Evolutionary conservation across 2,888 invertebrate genomes (phyloP).

Genomic region (Scelioninae gen. 2): DNA sequence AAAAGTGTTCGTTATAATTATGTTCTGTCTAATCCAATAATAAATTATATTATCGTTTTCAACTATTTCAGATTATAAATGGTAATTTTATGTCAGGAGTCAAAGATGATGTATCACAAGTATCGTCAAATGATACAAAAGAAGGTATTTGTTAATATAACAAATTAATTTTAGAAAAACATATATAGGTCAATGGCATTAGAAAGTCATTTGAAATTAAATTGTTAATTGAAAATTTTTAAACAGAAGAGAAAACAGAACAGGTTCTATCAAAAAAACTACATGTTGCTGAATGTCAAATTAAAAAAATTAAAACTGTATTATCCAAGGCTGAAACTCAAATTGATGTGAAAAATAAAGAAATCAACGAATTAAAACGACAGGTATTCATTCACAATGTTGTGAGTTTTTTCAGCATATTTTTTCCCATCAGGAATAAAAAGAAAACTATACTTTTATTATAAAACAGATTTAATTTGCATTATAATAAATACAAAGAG

Average conservation of each 20-base stretch:
- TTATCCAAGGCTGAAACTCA: slow-evolving; percentile 66
- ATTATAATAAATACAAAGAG: too few relatives aligned
- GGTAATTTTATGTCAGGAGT: slow-evolving; percentile 17
- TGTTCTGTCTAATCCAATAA: background rate
- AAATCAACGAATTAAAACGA: slow-evolving; percentile 66
- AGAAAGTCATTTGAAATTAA: background rate
- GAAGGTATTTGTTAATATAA: slow-evolving; percentile 17
- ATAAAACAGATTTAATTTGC: too few relatives aligned
- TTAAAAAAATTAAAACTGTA: slow-evolving; percentile 65
- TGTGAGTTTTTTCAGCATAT: slow-evolving; percentile 19
- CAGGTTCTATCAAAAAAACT: slow-evolving; percentile 66
- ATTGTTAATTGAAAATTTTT: background rate
- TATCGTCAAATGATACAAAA: background rate
- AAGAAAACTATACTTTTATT: too few relatives aligned
- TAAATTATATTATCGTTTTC: background rate
- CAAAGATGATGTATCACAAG: background rate
- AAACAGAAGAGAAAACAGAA: slow-evolving; percentile 62
- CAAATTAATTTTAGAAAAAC: background rate
- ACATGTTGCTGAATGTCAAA: slow-evolving; percentile 66
- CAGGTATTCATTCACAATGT: too few relatives aligned
- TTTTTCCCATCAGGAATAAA: too few relatives aligned
- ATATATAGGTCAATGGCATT: too few relatives aligned
- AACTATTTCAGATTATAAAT: slow-evolving; percentile 25
- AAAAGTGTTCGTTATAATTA: too few relatives aligned
- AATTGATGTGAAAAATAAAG: slow-evolving; percentile 66